Conservation (phyloP, 2,113 vertebrate species). For the Pangasianodon hypophthalmus region DNA sequence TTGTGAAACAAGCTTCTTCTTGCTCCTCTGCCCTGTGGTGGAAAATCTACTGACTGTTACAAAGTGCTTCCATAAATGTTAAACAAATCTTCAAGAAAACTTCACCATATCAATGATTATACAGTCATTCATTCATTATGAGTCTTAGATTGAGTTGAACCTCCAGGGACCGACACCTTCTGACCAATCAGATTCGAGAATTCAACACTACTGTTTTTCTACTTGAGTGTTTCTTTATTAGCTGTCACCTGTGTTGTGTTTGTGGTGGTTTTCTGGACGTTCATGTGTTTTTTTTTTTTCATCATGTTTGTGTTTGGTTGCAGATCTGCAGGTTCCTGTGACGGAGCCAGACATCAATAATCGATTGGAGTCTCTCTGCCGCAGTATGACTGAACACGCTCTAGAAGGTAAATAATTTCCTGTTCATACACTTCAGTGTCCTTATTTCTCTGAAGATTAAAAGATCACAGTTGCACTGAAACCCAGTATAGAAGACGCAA, state of each 20-base stretch:
- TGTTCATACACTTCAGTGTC: background rate
- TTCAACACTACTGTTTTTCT: background rate
- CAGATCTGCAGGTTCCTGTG: conserved; percentile 93
- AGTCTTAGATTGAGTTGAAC: too few relatives aligned
- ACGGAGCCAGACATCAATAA: conserved; percentile 99
- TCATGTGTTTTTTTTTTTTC: background rate
- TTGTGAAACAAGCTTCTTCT: too few relatives aligned
- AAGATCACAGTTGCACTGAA: background rate
- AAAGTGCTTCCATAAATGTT: too few relatives aligned
- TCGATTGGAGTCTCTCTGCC: conserved; percentile 97
- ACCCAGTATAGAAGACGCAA: too few relatives aligned
- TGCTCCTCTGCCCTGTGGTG: too few relatives aligned
- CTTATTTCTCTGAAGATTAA: background rate
- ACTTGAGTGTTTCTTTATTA: background rate
- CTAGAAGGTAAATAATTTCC: conserved; percentile 81
- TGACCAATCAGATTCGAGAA: background rate
- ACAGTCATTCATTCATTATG: too few relatives aligned
- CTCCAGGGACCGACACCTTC: background rate
- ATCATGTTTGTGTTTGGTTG: conserved; percentile 31
- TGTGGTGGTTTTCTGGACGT: background rate
- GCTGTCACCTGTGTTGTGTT: too few relatives aligned
- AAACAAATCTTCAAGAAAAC: too few relatives aligned
- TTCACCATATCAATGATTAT: too few relatives aligned
- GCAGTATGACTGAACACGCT: conserved; percentile 98
- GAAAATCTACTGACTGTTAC: too few relatives aligned